A percentile compares a stretch with the other conserved stretches of the same genome.
Evolutionary conservation across 1,140 invertebrate species (phyloP).

Genomic region (Achatina immaculata): DNA sequence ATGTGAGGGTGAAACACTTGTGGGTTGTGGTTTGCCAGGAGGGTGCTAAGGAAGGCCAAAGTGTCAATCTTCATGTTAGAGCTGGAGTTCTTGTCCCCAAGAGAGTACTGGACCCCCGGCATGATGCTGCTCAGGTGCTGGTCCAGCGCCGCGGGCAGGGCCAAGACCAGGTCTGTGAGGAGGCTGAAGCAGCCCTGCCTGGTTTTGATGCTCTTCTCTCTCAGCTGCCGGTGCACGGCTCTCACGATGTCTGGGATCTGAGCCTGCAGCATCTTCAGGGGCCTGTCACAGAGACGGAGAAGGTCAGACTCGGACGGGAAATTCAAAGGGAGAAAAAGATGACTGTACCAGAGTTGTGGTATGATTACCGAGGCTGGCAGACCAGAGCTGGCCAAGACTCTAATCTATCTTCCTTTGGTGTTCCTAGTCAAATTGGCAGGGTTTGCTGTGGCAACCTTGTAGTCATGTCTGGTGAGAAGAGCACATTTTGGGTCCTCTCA

Average conservation of each 20-base stretch:
- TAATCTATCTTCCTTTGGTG: no score
- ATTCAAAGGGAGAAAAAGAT: no score
- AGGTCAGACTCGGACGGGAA: no score
- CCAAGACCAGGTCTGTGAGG: conserved; percentile 89
- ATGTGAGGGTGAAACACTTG: conserved; percentile 85
- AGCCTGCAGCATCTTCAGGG: conserved; percentile 66
- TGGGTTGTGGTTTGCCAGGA: conserved; percentile 87
- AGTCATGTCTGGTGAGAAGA: no score
- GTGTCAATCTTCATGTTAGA: conserved; percentile 99
- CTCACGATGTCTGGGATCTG: conserved; percentile 85
- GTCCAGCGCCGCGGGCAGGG: conserved; percentile 88
- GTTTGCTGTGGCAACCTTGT: no score
- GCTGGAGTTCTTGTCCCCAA: conserved; percentile 93
- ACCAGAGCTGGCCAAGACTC: no score
- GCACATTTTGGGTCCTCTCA: no score
- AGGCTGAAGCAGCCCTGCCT: conserved; percentile 92
- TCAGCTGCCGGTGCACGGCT: conserved; percentile 90
- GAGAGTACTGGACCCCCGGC: conserved; percentile 90
- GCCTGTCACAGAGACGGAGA: conserved; percentile 51
- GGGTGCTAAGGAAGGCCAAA: conserved; percentile 89
- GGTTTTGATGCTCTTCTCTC: conserved; percentile 93
- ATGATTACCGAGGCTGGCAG: no score
- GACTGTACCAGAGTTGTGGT: no score
- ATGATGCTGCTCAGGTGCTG: conserved; percentile 88
- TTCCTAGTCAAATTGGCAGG: no score